These are phyloP conservation scores for Gephyroberyx darwinii DNA, from an alignment of 2,797 vertebrate genomes.

Conservation along the genomic window DNA sequence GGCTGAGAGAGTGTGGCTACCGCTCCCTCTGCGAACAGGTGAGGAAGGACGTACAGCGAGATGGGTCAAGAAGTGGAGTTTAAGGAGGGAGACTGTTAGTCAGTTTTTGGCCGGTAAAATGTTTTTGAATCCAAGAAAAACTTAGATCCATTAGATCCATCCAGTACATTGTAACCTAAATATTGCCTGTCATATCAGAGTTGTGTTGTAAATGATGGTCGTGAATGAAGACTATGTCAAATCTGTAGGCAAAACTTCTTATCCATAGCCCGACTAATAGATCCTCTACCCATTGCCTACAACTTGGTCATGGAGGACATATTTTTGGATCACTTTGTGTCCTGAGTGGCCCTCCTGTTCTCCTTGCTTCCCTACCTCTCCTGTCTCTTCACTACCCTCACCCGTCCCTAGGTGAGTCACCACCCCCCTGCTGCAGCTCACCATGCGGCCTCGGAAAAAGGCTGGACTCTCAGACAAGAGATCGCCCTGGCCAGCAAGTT, in stretches of 20 bases:
- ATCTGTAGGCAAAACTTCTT: background rate
- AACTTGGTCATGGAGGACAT: background rate
- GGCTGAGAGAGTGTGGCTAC: conserved; percentile 89
- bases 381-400: background rate
- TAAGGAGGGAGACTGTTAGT: background rate
- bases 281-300: background rate
- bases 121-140: too few species aligned
- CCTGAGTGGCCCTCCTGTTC: background rate
- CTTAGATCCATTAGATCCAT: too few species aligned
- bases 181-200: too few species aligned
- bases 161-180: conserved; percentile 58
- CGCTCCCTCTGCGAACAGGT: conserved; percentile 97
- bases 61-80: background rate
- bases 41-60: background rate
- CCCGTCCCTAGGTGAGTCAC: conserved; percentile 88
- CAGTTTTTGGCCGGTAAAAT: too few species aligned
- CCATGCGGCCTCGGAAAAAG: conserved; percentile 89
- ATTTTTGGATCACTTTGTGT: background rate
- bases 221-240: background rate
- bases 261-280: background rate
- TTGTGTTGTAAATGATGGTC: background rate
- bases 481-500: conserved; percentile 98
- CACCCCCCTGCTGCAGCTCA: conserved; percentile 96
- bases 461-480: conserved; percentile 94
- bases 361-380: background rate